A percentile compares a stretch with the other conserved stretches of the same genome.
phyloP scores from a whole-genome alignment of 2,797 vertebrate species.

The Pangasius djambal region DNA sequence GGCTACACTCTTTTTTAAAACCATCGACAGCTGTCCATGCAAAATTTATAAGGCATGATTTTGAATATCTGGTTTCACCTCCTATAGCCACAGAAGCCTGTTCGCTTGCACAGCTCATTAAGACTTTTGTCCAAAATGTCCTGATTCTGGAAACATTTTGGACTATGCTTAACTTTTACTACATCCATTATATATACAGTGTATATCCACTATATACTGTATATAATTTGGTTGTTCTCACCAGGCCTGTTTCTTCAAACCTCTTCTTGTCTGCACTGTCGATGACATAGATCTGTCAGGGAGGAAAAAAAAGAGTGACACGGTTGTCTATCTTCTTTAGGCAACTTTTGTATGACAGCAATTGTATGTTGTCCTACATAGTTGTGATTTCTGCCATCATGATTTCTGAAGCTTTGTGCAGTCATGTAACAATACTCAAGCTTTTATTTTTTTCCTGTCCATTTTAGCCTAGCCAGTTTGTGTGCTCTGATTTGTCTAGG shows the following conservation, averaged over 20 bases:
- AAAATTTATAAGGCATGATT: neutral
- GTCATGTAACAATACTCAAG: neutral
- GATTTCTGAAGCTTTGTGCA: neutral
- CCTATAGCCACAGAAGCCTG: neutral
- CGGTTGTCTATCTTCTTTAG: neutral
- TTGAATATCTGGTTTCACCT: neutral
- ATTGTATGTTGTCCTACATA: neutral
- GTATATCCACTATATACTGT: neutral
- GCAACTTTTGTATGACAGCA: neutral
- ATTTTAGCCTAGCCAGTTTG: neutral
- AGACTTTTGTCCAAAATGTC: neutral
- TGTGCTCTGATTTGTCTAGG: neutral
- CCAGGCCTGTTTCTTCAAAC: slow-evolving; percentile 89
- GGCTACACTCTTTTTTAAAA: neutral
- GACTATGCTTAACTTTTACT: neutral
- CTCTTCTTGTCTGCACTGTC: slow-evolving; percentile 90
- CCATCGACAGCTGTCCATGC: neutral
- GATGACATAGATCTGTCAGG: slow-evolving; percentile 86
- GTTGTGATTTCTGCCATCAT: neutral
- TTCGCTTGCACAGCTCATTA: neutral
- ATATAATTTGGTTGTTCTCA: slow-evolving; percentile 60
- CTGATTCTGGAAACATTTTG: neutral
- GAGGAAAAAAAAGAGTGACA: slow-evolving; percentile 6
- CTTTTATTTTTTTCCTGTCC: neutral
- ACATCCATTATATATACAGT: neutral